Conservation (phyloP, 2,797 vertebrate genomes). For the Cyprinella venusta region DNA sequence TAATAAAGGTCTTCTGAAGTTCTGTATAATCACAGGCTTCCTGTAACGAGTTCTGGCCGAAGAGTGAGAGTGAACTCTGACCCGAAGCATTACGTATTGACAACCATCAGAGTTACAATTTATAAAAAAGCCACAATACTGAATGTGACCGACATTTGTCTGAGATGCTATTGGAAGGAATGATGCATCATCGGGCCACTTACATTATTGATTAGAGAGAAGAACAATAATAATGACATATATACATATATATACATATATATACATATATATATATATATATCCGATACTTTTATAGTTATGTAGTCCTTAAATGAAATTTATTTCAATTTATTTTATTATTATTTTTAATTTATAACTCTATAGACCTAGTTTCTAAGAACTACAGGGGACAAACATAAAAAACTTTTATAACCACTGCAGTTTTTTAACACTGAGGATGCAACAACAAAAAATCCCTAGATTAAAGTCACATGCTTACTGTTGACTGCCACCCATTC, state of each 20-base stretch:
- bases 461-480: slow-evolving; percentile 75
- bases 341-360: background rate
- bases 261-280: no score
- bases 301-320: no score
- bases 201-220: background rate
- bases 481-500: slow-evolving; percentile 99
- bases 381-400: background rate
- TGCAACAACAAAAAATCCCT: background rate
- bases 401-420: background rate
- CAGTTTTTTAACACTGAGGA: background rate
- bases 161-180: background rate
- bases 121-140: background rate
- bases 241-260: background rate
- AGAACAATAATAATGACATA: background rate
- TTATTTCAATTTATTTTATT: no score
- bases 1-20: no score
- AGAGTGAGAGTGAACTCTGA: no score
- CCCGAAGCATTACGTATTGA: no score
- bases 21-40: no score
- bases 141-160: background rate
- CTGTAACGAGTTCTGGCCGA: no score
- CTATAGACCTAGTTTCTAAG: background rate
- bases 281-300: background rate
- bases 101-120: no score
- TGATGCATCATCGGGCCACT: background rate